Evolutionary conservation across 2,797 vertebrate species (phyloP), one percentile per base, ranked within the genome.

Genomic region (Naso thynnoides): DNA sequence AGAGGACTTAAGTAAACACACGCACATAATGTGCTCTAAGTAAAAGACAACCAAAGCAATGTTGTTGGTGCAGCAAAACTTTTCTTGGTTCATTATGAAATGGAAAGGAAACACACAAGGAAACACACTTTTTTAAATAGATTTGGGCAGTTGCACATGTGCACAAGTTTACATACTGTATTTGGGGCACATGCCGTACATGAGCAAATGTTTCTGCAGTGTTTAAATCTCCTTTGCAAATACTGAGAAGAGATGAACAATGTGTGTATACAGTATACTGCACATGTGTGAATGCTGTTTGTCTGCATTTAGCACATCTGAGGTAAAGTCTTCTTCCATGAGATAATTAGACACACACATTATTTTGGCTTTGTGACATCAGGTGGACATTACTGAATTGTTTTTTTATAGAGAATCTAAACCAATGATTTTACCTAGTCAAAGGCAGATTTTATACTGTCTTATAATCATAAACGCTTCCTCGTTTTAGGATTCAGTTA

Each of bases 21-120:
- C 21, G 8, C 19, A n/a, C 38, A 44, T 63, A 70, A 79, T 66
- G 70, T 38, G 45, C 49, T 24, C 3, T 31, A 80, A 85, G 77
- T 88, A 49, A 88, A 85, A 78, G 57, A 65, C 63, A 10, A 47
- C 16, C 57, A 2, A 41, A 65, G 48, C 27, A 41, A 47, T 24
- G 47, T n/a, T 41, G 58, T 81, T 76, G 76, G 42, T 2, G 18
- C 23, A 33, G 15, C 47, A 1, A 31, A 27, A 29, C 49, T 55
- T 54, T 33, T 74, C 47, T 42, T 23, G 26, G 24, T 23, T 39
- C 15, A 41, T 73, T 38, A 72, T 44, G 33, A 70, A 47, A 64
- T 2, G 4, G 33, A 70, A 27, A 50, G 23, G 44, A 44, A 45
- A 41, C 39, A 16, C 23, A 31, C 0, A 8, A 56, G 14, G 16